Evolutionary conservation across 1,140 invertebrate species (phyloP).

Genomic region (Megathymus violae): DNA sequence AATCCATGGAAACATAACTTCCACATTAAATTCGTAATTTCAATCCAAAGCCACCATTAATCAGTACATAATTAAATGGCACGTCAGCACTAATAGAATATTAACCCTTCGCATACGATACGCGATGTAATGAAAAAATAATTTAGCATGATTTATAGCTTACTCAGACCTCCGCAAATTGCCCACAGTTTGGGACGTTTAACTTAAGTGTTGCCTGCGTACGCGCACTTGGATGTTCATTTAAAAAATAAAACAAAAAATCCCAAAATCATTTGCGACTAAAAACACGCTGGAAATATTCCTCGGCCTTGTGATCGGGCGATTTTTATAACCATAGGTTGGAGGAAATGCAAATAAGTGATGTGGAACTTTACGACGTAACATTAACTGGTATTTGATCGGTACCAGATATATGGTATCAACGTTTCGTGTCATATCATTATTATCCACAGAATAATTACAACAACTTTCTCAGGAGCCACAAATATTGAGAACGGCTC

Average conservation of each 20-base stretch:
- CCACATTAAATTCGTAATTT: neutral
- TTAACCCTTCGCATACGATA: constrained; percentile 49
- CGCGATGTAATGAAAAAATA: constrained; percentile 72
- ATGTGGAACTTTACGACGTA: constrained; percentile 58
- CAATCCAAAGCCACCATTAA: constrained; percentile 39
- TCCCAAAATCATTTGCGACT: constrained; percentile 45
- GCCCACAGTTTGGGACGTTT: constrained; percentile 71
- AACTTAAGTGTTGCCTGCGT: constrained; percentile 73
- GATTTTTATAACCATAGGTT: constrained; percentile 64
- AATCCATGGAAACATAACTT: too few species aligned
- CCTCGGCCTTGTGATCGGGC: constrained; percentile 39
- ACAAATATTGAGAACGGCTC: neutral
- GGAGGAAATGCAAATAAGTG: constrained; percentile 60
- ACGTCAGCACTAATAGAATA: constrained; percentile 67
- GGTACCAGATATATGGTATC: constrained; percentile 45
- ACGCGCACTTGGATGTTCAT: constrained; percentile 58
- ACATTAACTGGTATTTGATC: constrained; percentile 64
- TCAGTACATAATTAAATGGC: constrained; percentile 47
- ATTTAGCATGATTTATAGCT: constrained; percentile 80
- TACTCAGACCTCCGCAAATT: constrained; percentile 72
- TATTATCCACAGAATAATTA: constrained; percentile 42
- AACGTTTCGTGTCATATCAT: constrained; percentile 43
- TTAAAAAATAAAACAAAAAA: constrained; percentile 53
- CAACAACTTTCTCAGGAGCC: neutral
- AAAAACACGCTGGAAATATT: constrained; percentile 45